Conservation (phyloP, 2,888 invertebrate genomes). For the Vanessa cardui region DNA sequence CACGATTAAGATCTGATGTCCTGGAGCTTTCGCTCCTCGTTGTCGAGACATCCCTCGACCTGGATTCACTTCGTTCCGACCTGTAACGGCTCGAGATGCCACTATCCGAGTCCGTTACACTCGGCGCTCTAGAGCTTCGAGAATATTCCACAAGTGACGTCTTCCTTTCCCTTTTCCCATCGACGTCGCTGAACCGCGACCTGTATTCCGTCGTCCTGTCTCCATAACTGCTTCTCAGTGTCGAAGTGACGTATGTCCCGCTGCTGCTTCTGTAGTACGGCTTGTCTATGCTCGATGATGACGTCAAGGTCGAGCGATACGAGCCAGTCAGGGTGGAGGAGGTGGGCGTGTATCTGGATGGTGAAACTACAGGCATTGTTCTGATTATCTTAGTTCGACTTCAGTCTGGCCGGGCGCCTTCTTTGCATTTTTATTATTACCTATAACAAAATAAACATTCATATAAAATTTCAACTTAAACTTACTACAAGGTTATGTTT, state of each 20-base stretch:
- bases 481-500: not conserved
- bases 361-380: conserved; percentile 84
- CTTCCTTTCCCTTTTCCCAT: conserved; percentile 72
- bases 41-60: conserved; percentile 80
- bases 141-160: conserved; percentile 67
- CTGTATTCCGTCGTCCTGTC: conserved; percentile 69
- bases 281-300: conserved; percentile 77
- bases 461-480: too few species aligned
- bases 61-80: conserved; percentile 77
- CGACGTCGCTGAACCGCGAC: conserved; percentile 66
- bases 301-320: conserved; percentile 70
- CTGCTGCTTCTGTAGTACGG: conserved; percentile 78
- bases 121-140: conserved; percentile 68
- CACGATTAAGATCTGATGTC: conserved; percentile 64
- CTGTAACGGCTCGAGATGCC: conserved; percentile 64
- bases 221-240: conserved; percentile 59
- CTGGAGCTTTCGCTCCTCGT: conserved; percentile 81
- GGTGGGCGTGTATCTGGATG: conserved; percentile 73
- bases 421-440: conserved; percentile 62
- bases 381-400: conserved; percentile 45
- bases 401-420: conserved; percentile 67
- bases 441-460: conserved; percentile 56
- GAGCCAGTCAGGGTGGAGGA: conserved; percentile 79
- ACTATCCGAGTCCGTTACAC: conserved; percentile 75
- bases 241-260: conserved; percentile 69